Evolutionary conservation across 2,113 vertebrate genomes (phyloP), one percentile per base, ranked within the genome.

Genomic region (Tor tambroides): DNA sequence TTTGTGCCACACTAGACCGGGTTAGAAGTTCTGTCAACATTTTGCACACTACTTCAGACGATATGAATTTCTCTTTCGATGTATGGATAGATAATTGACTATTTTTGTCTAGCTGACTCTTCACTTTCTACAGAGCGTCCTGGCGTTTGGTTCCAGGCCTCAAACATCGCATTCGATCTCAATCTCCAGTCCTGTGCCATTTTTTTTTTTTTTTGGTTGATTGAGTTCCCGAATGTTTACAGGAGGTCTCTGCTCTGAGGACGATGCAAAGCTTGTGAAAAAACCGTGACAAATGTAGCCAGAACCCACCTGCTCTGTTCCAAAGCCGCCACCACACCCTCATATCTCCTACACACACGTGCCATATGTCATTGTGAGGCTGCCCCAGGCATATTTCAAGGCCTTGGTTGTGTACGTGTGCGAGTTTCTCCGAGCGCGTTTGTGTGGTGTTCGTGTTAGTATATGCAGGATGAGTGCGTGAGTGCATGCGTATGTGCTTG

Each of bases 391-490:
- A 80, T 81, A 71, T 85, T 49, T 78, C 19, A 75, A 89, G 90
- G 87, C 79, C 78, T 86, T 89, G 84, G 46, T 49, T 82, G 86
- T 43, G 63, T 71, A 54, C 32, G 90, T 69, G 89, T 11, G 81
- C 15, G 32, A 88, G 77, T 79, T 88, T 71, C 65, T 83, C 71
- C 61, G 71, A 79, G 90, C 82, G 88, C 15, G 81, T 87, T 84
- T 90, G 90, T 30, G 51, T 72, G 54, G 88, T 79, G 83, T 14
- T 89, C 10, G 83, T 28, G 90, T 30, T 63, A 23, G 80, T 32
- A 85, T 30, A 83, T 87, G 90, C 93, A 93, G 94, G 87, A 92
- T 93, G 94, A 76, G 59, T 86, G 93, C 82, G 92, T 51, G 89
- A 80, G 79, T 89, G 90, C 87, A 91, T 93, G 92, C 88, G 90